These are phyloP conservation scores for Villa cingulata DNA, from an alignment of 2,888 invertebrate species.

Conservation along the genomic window DNA sequence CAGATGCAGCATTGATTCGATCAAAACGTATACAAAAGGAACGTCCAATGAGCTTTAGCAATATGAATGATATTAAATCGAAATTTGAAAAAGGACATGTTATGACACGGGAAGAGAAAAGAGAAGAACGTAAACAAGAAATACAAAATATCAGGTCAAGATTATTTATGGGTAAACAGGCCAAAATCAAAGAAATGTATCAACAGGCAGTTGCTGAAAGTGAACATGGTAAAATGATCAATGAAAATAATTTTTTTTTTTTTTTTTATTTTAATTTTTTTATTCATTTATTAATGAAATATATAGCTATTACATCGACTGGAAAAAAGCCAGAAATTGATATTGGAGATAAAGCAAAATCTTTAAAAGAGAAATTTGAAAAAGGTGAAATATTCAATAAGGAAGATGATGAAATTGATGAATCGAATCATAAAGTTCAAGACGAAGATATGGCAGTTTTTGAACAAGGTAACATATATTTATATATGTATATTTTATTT, in stretches of 20 bases:
- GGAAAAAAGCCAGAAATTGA: slow-evolving; percentile 40
- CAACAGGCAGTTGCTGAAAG: slow-evolving; percentile 78
- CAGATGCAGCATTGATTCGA: slow-evolving; percentile 48
- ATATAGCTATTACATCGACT: slow-evolving; percentile 39
- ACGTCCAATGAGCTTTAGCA: slow-evolving; percentile 63
- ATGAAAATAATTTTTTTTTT: background rate
- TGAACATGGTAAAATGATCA: slow-evolving; percentile 48
- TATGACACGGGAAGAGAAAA: slow-evolving; percentile 47
- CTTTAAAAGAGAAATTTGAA: slow-evolving; percentile 68
- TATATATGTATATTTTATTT: background rate
- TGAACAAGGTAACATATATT: slow-evolving; percentile 55
- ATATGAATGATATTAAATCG: slow-evolving; percentile 72
- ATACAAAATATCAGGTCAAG: slow-evolving; percentile 74
- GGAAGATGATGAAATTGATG: slow-evolving; percentile 43
- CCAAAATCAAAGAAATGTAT: slow-evolving; percentile 81
- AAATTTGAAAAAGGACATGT: slow-evolving; percentile 61
- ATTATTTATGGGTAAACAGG: slow-evolving; percentile 79
- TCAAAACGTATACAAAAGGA: slow-evolving; percentile 49
- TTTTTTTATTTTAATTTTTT: background rate
- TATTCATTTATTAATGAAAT: background rate
- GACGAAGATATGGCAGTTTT: slow-evolving; percentile 63
- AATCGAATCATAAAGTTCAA: slow-evolving; percentile 28
- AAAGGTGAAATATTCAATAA: slow-evolving; percentile 55
- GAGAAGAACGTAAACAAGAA: slow-evolving; percentile 77
- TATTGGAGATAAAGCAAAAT: slow-evolving; percentile 44